Evolutionary conservation across 1,140 invertebrate species (phyloP), one percentile per base, ranked within the genome.

Genomic region (Belonocnema kinseyi): DNA sequence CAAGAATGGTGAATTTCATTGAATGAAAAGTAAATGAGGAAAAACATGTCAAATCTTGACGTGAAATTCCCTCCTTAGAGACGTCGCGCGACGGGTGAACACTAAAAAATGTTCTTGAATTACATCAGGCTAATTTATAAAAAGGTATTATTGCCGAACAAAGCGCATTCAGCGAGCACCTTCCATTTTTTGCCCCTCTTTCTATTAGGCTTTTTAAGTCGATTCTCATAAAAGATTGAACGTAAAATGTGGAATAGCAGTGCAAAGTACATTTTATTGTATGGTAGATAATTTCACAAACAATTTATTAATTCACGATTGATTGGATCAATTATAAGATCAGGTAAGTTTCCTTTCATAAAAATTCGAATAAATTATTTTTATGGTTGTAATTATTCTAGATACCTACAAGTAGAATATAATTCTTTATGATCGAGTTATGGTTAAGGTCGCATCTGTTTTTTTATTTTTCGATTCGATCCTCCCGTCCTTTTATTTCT

Each of bases 61-160:
- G 56, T 8, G 40, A 46, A 46, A 46, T 46, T 46, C 40, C 40
- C 17, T 58, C 56, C 4, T 33, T 58, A 71, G 50, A 72, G 40
- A 50, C 21, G 70, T 72, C 70, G 10, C 17, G 33, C 70, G 40
- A 72, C 33, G 8, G 13, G 17, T 17, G 16, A 72, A 40, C 16
- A 46, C n/a, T n/a, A 13, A 50, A 71, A 52, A 51, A 74, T 75
- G 74, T 46, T 81, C 73, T 86, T 73, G 78, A 80, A 75, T 86
- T 82, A 83, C 85, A 85, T 79, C 85, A 46, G 74, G 85, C 85
- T 85, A 86, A 86, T 86, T 82, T 77, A 72, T 71, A 74, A 58
- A 74, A 83, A 72, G 56, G 76, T 80, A 80, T 76, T 75, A 77
- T 77, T 82, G 53, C 70, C 52, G 46, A 21, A 51, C 78, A 80